Conservation (phyloP, 2,113 vertebrate genomes). For the Formicarius rufipectus region DNA sequence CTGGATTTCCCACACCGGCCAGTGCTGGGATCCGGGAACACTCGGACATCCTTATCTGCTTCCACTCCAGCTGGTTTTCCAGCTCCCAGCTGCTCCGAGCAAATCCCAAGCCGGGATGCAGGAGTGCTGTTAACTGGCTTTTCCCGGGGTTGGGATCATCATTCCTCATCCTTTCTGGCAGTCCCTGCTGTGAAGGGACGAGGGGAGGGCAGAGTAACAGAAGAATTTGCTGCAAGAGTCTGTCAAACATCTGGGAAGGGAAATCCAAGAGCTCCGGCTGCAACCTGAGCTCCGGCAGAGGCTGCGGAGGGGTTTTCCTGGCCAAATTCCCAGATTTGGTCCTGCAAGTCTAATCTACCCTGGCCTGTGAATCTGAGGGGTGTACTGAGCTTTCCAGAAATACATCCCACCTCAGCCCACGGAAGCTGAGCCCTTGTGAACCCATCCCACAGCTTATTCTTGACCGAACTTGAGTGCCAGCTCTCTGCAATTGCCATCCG, state of each 20-base stretch:
- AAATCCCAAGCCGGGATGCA: background rate
- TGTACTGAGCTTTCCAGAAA: background rate
- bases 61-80: background rate
- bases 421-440: background rate
- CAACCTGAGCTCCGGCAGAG: background rate
- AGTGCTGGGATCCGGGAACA: rapidly evolving
- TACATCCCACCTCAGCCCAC: background rate
- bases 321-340: background rate
- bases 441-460: background rate
- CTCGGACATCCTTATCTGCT: background rate
- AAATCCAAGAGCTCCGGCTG: background rate
- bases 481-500: background rate
- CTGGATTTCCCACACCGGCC: rapidly evolving
- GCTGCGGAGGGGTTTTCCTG: background rate
- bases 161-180: background rate
- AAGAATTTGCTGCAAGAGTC: background rate
- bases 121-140: rapidly evolving
- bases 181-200: background rate
- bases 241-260: background rate
- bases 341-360: background rate
- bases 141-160: background rate
- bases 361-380: background rate
- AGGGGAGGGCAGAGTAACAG: background rate
- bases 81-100: background rate
- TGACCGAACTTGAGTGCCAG: background rate